Evolutionary conservation across 2,797 vertebrate genomes (phyloP), one percentile per base, ranked within the genome.

Genomic region (Anomalospiza imberbis): DNA sequence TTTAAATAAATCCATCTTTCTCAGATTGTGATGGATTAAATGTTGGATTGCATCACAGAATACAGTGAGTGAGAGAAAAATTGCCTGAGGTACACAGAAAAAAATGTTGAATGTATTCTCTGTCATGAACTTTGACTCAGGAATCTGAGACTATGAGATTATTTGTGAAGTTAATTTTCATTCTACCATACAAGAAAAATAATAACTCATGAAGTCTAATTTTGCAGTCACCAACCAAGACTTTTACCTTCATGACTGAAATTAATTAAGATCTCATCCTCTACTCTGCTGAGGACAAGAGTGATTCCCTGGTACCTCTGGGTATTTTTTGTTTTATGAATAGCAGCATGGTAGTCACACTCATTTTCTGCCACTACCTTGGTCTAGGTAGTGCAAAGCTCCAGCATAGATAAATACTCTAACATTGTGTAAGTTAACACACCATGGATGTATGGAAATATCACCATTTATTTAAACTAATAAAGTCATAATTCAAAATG

Each of bases 401-500:
- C 24, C 78, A 58, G 8, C 28, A 53, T 0, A 60, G 32, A 47
- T 53, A 45, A 63, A 50, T 47, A 67, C 4, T 45, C 20, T 44
- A 54, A 8, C 3, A 53, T 29, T 77, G 40, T 61, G 13, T 38
- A 26, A 80, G 34, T 24, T 71, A 79, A 85, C 9, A 61, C 72
- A 36, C 7, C 28, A 54, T 6, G 17, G 67, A 93, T 44, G 76
- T 17, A 79, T 14, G 36, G 47, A 94, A 94, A 90, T 42, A 76
- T n/a, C 16, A 42, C 9, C 18, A 67, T 95, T 94, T 84, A 79
- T 73, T 91, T 96, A 89, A 79, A 79, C 16, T 82, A 88, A 94
- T 85, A 76, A 92, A 95, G 57, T 45, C 38, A n/a, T 84, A 88
- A 91, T 88, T 93, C 65, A 88, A 97, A 96, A 47, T 51, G 5